Conservation (phyloP, 1,140 invertebrate species). For the Heliconius hermathena region DNA sequence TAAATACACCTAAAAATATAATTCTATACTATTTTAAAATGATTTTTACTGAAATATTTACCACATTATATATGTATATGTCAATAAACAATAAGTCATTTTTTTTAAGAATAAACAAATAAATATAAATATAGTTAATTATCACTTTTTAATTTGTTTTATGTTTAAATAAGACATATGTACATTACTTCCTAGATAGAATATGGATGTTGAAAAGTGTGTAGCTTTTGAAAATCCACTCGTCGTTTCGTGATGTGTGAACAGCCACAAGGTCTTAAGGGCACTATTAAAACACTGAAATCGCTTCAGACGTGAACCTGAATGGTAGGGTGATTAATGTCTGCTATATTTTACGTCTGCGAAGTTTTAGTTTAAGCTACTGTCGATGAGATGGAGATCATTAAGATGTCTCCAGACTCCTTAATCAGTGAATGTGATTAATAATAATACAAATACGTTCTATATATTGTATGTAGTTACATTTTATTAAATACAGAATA, state of each 20-base stretch:
- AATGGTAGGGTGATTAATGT: slow-evolving; percentile 12
- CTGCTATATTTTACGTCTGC: slow-evolving; percentile 10
- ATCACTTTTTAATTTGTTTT: background rate
- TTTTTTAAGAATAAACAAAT: background rate
- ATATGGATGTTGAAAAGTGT: background rate
- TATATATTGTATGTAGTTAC: too few relatives aligned
- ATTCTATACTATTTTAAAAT: too few relatives aligned
- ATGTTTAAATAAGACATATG: background rate
- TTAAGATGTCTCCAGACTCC: slow-evolving; percentile 2
- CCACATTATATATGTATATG: too few relatives aligned
- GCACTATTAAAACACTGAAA: slow-evolving; percentile 15
- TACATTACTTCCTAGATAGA: background rate
- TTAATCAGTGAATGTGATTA: background rate
- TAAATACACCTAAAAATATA: too few relatives aligned
- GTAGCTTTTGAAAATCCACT: slow-evolving; percentile 11
- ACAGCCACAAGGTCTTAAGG: slow-evolving; percentile 13
- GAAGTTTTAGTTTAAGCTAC: slow-evolving; percentile 10
- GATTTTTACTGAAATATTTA: too few relatives aligned
- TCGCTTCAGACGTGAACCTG: slow-evolving; percentile 11
- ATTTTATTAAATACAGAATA: too few relatives aligned
- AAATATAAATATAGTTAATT: background rate
- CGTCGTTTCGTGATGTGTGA: background rate
- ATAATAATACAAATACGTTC: background rate
- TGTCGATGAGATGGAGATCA: background rate
- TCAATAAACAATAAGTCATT: too few relatives aligned